phyloP scores from a whole-genome alignment of 2,888 invertebrate species.

The Amblyjoppa fuscipennis region DNA sequence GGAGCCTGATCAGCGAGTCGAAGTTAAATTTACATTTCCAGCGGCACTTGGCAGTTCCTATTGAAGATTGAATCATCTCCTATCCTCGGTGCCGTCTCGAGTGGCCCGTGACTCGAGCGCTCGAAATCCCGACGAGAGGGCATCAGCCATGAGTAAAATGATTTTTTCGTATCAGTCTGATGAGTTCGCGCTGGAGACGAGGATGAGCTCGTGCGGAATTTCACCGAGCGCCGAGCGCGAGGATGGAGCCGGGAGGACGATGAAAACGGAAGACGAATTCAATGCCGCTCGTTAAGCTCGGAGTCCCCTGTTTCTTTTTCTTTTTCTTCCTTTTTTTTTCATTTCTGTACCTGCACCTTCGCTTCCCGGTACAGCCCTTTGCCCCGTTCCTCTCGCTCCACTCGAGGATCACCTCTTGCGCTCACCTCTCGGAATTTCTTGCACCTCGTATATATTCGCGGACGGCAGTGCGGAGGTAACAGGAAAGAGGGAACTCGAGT shows the following conservation, averaged over 20 bases:
- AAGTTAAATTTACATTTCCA: conserved; percentile 60
- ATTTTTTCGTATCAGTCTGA: conserved; percentile 45
- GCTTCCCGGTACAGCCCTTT: conserved; percentile 11
- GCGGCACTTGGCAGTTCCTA: conserved; percentile 57
- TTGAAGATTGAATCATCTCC: conserved; percentile 56
- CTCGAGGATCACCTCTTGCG: conserved; percentile 16
- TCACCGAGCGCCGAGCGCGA: conserved; percentile 22
- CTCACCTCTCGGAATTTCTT: conserved; percentile 15
- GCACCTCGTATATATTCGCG: conserved; percentile 14
- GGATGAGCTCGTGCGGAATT: conserved; percentile 38
- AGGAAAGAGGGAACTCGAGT: conserved; percentile 7
- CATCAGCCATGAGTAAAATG: conserved; percentile 38
- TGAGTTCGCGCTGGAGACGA: conserved; percentile 32
- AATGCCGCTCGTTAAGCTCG: conserved; percentile 69
- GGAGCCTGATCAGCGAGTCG: conserved; percentile 47
- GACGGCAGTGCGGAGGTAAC: not conserved
- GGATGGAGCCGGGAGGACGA: conserved; percentile 54
- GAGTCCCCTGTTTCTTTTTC: conserved; percentile 31
- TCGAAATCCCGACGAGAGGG: conserved; percentile 28
- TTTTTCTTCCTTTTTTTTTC: conserved; percentile 24
- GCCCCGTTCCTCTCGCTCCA: not conserved
- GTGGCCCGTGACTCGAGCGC: conserved; percentile 40
- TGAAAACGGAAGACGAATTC: conserved; percentile 68
- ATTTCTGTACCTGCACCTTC: not conserved
- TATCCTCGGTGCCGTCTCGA: conserved; percentile 59